Evolutionary conservation across 2,797 vertebrate genomes (phyloP), one percentile per base, ranked within the genome.

Genomic region (Corythornis leucogaster): DNA sequence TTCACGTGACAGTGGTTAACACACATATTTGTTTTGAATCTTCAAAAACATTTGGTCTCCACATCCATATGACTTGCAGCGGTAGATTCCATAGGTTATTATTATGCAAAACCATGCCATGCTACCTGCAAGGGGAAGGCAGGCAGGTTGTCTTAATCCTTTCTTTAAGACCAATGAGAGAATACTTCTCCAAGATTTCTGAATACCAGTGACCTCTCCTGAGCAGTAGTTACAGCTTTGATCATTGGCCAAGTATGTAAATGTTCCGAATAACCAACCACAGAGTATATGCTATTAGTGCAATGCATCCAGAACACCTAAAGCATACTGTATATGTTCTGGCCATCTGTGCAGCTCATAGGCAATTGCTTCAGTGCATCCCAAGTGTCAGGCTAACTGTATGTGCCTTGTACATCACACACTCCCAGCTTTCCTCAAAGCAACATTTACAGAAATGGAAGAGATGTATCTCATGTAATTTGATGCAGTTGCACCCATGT

Each of bases 401-500:
- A 30, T 28, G 31, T 64, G 76, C 31, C 25, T 87, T 8, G n/a
- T 61, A 70, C 17, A 59, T 31, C 55, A 66, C 40, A 62, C 5
- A 48, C 15, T 43, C 20, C 4, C 55, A 73, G 13, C 21, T 76
- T 67, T 77, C 43, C 45, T 38, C 14, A 89, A 82, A 70, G 28
- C 5, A 81, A 2, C 19, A 19, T 38, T 76, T 8, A 1, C 31
- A 87, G 67, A 71, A 92, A 67, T 2, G 1, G 35, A 48, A 70
- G 35, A 80, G 35, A 54, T 31, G 9, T 2, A 20, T 19, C 11
- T 57, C 3, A 3, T 5, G 48, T 16, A 12, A 31, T 54, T 35
- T 42, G n/a, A 42, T 16, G 15, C n/a, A 77, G n/a, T 51, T 68
- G 58, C 0, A 2, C 4, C 11, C 0, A 0, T 26, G 30, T 33